Base-by-base conservation (phyloP, 2,888 invertebrate species). In the Drosophila cracens region DNA sequence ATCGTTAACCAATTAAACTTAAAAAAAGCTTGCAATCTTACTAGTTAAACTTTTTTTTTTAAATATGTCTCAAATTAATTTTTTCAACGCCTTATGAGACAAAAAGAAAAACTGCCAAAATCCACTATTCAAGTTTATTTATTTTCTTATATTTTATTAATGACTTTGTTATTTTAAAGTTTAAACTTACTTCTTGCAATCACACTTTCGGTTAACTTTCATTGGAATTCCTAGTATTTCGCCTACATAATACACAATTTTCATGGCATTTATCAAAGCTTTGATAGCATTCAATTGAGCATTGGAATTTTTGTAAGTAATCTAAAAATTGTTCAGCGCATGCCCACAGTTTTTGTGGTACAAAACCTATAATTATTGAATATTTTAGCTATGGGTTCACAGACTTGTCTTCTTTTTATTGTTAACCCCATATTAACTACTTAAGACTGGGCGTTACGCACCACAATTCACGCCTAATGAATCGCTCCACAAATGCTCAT, bases 401-500 rank as follows among this genome's bases (percentile, higher is more conserved):
- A 21, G 40, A 43, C 31, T 33, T 31, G 29, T 51, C 48, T 31
- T 25, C 34, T 34, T n/a, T 3, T 13, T n/a, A 40, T 6, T 63
- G 61, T 56, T 58, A 79, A 69, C 82, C 88, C 66, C 36, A 62
- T 80, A 87, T 83, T 74, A 80, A 71, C 73, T 70, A 69, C 74
- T 87, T 85, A 82, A 71, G 85, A 34, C 46, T 71, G 88, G 78
- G 88, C 80, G 80, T 71, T 51, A 56, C 77, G 70, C 70, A 80
- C 59, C 68, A 65, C 77, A 76, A 64, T 81, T 84, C 79, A 82
- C 87, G 85, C 87, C 79, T 79, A 82, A 87, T 87, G 81, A 87
- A 74, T 70, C 77, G 69, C 81, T 70, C 70, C 74, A 73, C 66
- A 70, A 63, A 70, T 75, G 75, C 48, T 58, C 75, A 78, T 36